Conservation (phyloP, 2,113 vertebrate species). For the Megaceryle maxima region DNA sequence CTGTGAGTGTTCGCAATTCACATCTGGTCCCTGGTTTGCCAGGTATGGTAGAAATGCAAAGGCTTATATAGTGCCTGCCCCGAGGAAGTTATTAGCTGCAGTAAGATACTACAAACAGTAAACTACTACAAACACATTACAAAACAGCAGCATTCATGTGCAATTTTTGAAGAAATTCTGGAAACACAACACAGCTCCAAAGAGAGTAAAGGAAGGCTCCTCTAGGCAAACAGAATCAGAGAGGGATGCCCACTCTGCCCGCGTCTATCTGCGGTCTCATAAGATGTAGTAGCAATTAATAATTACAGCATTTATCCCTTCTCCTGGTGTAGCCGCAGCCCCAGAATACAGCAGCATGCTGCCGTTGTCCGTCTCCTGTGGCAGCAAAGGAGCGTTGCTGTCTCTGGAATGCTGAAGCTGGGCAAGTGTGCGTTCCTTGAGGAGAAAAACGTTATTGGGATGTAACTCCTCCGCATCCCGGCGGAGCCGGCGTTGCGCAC, state of each 20-base stretch:
- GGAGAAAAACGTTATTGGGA: rapidly evolving
- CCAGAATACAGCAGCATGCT: rapidly evolving
- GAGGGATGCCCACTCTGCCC: neutral
- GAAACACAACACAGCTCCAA: neutral
- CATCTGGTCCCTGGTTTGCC: neutral
- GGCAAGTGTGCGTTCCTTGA: rapidly evolving
- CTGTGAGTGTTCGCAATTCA: rapidly evolving
- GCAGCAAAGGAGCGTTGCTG: neutral
- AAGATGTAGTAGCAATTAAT: rapidly evolving
- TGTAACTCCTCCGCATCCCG: rapidly evolving
- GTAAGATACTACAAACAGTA: neutral
- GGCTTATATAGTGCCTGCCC: neutral
- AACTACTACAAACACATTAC: neutral
- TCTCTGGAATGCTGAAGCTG: neutral
- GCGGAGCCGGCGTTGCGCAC: neutral
- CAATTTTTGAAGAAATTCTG: neutral
- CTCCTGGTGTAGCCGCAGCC: rapidly evolving
- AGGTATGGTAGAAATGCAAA: neutral
- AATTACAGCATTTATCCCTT: neutral
- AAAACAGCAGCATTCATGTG: neutral
- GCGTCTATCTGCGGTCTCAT: too few relatives aligned
- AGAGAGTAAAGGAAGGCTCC: neutral
- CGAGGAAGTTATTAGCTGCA: neutral
- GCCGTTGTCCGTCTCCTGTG: rapidly evolving
- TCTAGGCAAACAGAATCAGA: neutral